A percentile compares a stretch with the other conserved stretches of the same genome.
phyloP scores from a whole-genome alignment of 2,888 invertebrate species.

The Invenusta paracnida region DNA sequence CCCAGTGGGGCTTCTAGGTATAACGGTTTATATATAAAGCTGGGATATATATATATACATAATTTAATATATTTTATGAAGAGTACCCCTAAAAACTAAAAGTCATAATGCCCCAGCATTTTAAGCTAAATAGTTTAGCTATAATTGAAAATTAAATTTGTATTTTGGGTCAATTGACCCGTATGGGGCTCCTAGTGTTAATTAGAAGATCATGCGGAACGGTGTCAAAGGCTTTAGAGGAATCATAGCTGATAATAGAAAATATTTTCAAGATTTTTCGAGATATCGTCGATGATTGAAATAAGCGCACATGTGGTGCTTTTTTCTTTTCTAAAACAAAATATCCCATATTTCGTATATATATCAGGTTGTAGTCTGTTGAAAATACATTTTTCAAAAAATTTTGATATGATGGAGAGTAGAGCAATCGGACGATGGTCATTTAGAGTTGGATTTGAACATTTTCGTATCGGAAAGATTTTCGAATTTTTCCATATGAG shows the following conservation, averaged over 20 bases:
- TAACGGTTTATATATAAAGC: not conserved
- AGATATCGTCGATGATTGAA: too few species aligned
- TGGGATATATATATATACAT: not conserved
- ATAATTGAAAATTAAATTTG: not conserved
- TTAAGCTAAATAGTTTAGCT: not conserved
- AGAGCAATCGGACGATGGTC: not conserved
- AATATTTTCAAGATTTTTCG: too few species aligned
- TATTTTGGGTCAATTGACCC: not conserved
- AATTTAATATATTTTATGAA: not conserved
- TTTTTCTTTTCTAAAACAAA: too few species aligned
- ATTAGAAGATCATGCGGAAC: too few species aligned
- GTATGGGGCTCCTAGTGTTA: not conserved
- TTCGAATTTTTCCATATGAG: not conserved
- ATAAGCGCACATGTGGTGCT: too few species aligned
- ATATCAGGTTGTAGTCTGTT: not conserved
- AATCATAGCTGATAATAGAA: too few species aligned
- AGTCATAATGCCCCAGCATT: not conserved
- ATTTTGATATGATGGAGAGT: not conserved
- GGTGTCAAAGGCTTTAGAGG: too few species aligned
- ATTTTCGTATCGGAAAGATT: not conserved
- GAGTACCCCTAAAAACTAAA: not conserved
- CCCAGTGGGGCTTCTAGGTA: not conserved
- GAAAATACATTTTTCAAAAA: not conserved
- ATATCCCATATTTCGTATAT: too few species aligned
- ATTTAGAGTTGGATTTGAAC: not conserved